A percentile compares a stretch with the other conserved stretches of the same genome.
phyloP scores from a whole-genome alignment of 1,140 invertebrate genomes.

The Papilio glaucus region DNA sequence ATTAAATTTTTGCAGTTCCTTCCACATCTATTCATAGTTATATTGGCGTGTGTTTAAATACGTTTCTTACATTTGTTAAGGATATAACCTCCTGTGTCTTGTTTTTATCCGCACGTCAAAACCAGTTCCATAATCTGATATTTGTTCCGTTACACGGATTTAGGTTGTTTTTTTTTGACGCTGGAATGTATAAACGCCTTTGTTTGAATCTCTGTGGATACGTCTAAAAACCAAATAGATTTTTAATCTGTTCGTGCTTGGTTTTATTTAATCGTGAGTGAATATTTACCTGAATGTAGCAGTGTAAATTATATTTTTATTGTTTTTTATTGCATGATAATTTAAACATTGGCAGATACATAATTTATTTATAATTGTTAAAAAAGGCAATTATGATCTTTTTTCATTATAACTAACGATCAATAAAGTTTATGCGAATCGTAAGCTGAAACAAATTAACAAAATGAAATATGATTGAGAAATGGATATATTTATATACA shows the following conservation, averaged over 20 bases:
- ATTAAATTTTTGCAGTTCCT: no score
- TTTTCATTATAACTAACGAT: background rate
- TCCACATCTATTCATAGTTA: background rate
- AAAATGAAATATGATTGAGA: background rate
- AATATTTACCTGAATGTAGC: background rate
- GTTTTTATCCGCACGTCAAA: slow-evolving; percentile 22
- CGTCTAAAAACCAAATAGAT: background rate
- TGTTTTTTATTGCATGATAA: no score
- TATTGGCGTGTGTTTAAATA: background rate
- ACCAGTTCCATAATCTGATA: slow-evolving; percentile 33
- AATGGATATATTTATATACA: background rate
- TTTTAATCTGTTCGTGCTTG: background rate
- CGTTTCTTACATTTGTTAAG: background rate
- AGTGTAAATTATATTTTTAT: background rate
- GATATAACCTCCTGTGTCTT: slow-evolving; percentile 6
- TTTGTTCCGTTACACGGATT: slow-evolving; percentile 36
- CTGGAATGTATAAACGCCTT: slow-evolving; percentile 3
- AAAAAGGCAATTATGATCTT: background rate
- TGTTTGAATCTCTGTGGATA: slow-evolving; percentile 5
- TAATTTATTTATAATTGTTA: background rate
- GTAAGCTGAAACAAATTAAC: background rate
- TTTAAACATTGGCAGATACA: background rate
- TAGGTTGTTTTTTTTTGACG: slow-evolving; percentile 32
- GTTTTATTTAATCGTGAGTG: background rate
- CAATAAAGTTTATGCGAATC: background rate